Conservation (phyloP, 1,140 invertebrate genomes). For the Plodia interpunctella region DNA sequence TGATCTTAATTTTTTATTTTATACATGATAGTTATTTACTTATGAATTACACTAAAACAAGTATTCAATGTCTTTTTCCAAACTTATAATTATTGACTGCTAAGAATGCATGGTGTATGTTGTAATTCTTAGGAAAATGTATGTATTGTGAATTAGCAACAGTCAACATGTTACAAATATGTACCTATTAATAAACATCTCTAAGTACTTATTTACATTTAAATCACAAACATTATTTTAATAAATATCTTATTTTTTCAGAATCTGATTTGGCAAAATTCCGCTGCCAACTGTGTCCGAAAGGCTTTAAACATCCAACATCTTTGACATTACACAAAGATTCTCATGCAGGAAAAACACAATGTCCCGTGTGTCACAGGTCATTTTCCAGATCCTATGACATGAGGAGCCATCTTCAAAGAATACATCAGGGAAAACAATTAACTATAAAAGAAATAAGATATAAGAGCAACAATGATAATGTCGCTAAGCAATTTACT, state of each 20-base stretch:
- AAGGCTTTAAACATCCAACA: conserved; percentile 86
- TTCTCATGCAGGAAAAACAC: conserved; percentile 85
- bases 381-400: conserved; percentile 81
- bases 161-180: too few relatives aligned
- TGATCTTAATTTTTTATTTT: background rate
- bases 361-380: conserved; percentile 79
- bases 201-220: too few relatives aligned
- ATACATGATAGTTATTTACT: too few relatives aligned
- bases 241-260: conserved; percentile 36
- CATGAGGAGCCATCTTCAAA: conserved; percentile 79
- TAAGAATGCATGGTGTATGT: too few relatives aligned
- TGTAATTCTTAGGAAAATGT: too few relatives aligned
- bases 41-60: too few relatives aligned
- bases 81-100: too few relatives aligned
- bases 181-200: too few relatives aligned
- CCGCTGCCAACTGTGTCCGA: conserved; percentile 82
- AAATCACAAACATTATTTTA: too few relatives aligned
- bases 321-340: conserved; percentile 86
- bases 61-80: too few relatives aligned
- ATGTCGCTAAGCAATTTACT: conserved; percentile 55
- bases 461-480: conserved; percentile 62
- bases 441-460: conserved; percentile 69
- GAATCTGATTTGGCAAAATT: conserved; percentile 77
- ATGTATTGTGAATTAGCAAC: too few relatives aligned
- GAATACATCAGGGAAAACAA: conserved; percentile 77